Evolutionary conservation across 2,888 invertebrate species (phyloP), one percentile per base, ranked within the genome.

Genomic region (Blomia tropicalis): DNA sequence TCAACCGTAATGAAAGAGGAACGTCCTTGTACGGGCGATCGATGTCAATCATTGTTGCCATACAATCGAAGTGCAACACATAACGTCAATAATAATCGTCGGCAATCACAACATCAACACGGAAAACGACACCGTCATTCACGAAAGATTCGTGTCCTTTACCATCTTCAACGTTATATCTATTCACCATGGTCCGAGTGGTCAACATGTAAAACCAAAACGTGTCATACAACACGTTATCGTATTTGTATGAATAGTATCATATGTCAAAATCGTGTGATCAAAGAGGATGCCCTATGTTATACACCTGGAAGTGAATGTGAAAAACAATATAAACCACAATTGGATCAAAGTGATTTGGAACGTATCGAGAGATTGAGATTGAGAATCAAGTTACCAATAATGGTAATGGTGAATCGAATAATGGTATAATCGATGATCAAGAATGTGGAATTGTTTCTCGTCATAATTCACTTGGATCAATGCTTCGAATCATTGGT

Each of bases 211-310:
- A 47, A 47, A n/a, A 83, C 84, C 0, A 77, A 80, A 65, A 80
- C 82, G 67, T 92, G 92, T 72, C 82, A 82, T 22, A 88, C 89
- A 1, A 78, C 83, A 41, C 79, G 92, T 68, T 79, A 80, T 71
- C 84, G 88, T 72, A 80, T 81, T 71, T 91, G 90, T 73, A 80
- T 80, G 70, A 80, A 81, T 69, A 80, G 80, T 1, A 79, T 81
- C 11, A 77, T 85, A 68, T 92, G 91, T 70, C 83, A 83, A 1
- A 81, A 81, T 51, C 83, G 83, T 71, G 80, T 84, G 43, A 80
- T 90, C 60, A 80, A 82, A 65, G 87, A 91, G 74, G 84, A 84
- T 4, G 87, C 88, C 2, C 85, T 84, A 71, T 92, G 91, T 72
- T 87, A 85, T 72, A 79, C 83, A 43, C 83, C 85, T 67, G 85